Evolutionary conservation across 2,888 invertebrate genomes (phyloP).

Genomic region (Limenitis camilla): DNA sequence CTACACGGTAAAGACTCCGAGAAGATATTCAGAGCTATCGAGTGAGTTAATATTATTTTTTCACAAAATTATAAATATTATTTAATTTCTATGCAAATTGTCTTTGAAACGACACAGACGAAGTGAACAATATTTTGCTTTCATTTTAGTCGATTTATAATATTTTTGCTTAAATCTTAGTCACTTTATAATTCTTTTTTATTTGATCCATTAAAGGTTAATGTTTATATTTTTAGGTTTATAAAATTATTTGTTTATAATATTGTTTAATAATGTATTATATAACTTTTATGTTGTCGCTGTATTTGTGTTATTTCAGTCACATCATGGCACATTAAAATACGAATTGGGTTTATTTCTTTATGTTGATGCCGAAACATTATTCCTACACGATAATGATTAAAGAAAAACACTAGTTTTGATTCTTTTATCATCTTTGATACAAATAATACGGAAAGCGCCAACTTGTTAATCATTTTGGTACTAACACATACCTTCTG

Average conservation of each 20-base stretch:
- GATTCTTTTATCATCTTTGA: too few relatives aligned
- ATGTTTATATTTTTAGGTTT: background rate
- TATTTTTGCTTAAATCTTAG: background rate
- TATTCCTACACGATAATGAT: too few relatives aligned
- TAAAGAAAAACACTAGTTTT: too few relatives aligned
- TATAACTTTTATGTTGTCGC: constrained; percentile 33
- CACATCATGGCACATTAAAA: constrained; percentile 69
- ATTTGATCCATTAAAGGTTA: too few relatives aligned
- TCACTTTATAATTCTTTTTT: background rate
- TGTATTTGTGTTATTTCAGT: constrained; percentile 32
- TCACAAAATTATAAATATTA: background rate
- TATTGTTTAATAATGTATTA: constrained; percentile 1
- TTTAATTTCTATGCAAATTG: background rate
- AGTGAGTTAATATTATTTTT: constrained; percentile 70
- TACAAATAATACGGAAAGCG: too few relatives aligned
- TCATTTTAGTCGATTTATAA: too few relatives aligned
- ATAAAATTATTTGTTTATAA: background rate
- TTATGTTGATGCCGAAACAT: constrained; percentile 34
- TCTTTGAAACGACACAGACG: too few relatives aligned
- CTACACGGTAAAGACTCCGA: constrained; percentile 78
- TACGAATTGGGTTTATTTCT: constrained; percentile 27
- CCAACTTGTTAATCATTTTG: too few relatives aligned
- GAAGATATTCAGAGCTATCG: constrained; percentile 78
- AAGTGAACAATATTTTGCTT: too few relatives aligned
- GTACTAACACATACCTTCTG: too few relatives aligned